Percentiles rank a stretch among this genome's conserved stretches.
phyloP scores from a whole-genome alignment of 2,888 invertebrate genomes.

The Margaritifera margaritifera region DNA sequence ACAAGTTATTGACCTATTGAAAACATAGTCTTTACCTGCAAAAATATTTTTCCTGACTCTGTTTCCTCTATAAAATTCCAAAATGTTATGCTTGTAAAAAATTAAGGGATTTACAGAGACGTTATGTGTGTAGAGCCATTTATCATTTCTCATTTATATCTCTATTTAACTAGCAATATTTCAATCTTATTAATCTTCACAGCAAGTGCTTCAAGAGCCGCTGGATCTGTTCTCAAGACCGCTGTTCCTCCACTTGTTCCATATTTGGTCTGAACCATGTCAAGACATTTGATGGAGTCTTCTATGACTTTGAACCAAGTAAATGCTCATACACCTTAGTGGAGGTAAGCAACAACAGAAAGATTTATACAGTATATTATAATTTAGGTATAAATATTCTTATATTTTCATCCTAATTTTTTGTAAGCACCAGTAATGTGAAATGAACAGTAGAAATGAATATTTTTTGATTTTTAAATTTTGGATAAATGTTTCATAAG shows the following conservation, averaged over 20 bases:
- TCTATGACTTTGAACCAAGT: constrained; percentile 47
- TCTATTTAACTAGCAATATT: too few species aligned
- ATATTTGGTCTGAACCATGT: constrained; percentile 59
- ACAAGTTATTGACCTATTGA: too few species aligned
- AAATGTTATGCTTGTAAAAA: too few species aligned
- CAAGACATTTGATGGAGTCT: constrained; percentile 62
- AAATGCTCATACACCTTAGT: constrained; percentile 39
- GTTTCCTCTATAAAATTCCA: too few species aligned
- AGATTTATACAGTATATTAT: not conserved
- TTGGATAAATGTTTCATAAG: not conserved
- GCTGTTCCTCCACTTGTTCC: constrained; percentile 56
- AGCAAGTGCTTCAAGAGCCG: constrained; percentile 57
- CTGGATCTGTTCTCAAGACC: constrained; percentile 61
- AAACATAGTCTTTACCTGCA: too few species aligned
- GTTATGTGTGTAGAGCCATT: too few species aligned
- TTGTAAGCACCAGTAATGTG: not conserved
- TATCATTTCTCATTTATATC: too few species aligned
- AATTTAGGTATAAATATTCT: not conserved
- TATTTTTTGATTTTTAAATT: not conserved
- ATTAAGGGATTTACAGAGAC: too few species aligned
- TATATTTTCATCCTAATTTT: not conserved
- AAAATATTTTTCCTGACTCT: too few species aligned
- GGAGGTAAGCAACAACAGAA: constrained; percentile 27
- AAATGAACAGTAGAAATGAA: not conserved
- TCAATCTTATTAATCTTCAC: not conserved